Evolutionary conservation across 2,888 invertebrate genomes (phyloP).

Genomic region (Tinea semifulvella): DNA sequence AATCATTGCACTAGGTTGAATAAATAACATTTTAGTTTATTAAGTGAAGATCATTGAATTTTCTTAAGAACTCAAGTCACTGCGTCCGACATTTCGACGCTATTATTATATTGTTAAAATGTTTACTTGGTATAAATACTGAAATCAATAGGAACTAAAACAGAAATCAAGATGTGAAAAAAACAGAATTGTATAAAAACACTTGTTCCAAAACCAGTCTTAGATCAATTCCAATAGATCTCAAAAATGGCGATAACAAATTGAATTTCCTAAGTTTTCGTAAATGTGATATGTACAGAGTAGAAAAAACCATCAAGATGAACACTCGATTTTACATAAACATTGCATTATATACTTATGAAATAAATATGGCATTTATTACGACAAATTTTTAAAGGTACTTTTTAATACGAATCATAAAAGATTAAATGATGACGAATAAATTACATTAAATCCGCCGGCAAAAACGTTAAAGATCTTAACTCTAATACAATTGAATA

Average conservation of each 20-base stretch:
- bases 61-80: not conserved
- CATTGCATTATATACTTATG: slow-evolving; percentile 38
- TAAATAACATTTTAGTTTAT: slow-evolving; percentile 45
- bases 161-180: not conserved
- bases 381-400: slow-evolving; percentile 54
- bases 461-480: slow-evolving; percentile 48
- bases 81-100: not conserved
- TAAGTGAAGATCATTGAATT: not conserved
- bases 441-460: slow-evolving; percentile 56
- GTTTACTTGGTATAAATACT: not conserved
- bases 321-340: slow-evolving; percentile 6
- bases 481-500: slow-evolving; percentile 47
- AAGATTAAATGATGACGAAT: slow-evolving; percentile 60
- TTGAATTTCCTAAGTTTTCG: slow-evolving; percentile 1
- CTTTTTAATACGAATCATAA: slow-evolving; percentile 36
- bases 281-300: slow-evolving; percentile 5
- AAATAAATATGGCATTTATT: slow-evolving; percentile 60
- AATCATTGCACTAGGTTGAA: slow-evolving; percentile 66
- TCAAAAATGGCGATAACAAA: slow-evolving; percentile 8
- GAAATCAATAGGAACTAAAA: slow-evolving; percentile 33
- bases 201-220: slow-evolving; percentile 49
- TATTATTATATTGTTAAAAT: not conserved
- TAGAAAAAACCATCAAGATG: not conserved
- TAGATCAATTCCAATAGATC: slow-evolving; percentile 54
- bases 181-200: slow-evolving; percentile 18